Evolutionary conservation across 2,797 vertebrate genomes (phyloP), one percentile per base, ranked within the genome.

Genomic region (Chiroxiphia lanceolata): DNA sequence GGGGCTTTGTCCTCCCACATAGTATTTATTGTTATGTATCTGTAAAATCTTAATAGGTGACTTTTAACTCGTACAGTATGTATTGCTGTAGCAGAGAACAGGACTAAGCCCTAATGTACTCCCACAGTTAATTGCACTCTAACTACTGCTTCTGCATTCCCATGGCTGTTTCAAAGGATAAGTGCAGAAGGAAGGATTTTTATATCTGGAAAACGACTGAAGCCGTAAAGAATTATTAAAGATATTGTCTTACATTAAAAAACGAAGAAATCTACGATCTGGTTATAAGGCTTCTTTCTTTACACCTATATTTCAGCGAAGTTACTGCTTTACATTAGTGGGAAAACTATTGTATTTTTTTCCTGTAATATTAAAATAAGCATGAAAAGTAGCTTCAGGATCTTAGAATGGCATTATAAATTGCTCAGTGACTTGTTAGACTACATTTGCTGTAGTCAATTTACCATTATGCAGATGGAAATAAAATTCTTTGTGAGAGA

Each of bases 141-240:
- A 23, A 68, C 15, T 92, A 33, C 67, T 89, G 25, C 79, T 97
- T 93, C 87, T 96, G 84, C 87, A 48, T 93, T 92, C 59, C 53
- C 42, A 6, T 84, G 51, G 31, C 71, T 74, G 2, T 82, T 93
- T 61, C 65, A 92, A 64, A 93, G 56, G 51, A 15, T 68, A 54
- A 91, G 29, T 91, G 81, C 88, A 94, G 91, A 94, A 75, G 56
- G 36, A 90, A 53, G 67, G 25, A 42, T 50, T 77, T 71, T 88
- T 93, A 76, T 6, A 79, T 36, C 27, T 77, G 67, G n/a, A 92
- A 87, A 90, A 65, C 63, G 3, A 71, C 27, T 89, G 85, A 95
- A 90, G 53, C 72, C 0, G 9, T 81, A 57, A 91, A 91, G 19
- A 75, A 23, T 69, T 69, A 64, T 25, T 94, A 81, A 67, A 85